These are phyloP conservation scores for Gadus macrocephalus DNA, from an alignment of 2,113 vertebrate genomes.

Conservation along the genomic window DNA sequence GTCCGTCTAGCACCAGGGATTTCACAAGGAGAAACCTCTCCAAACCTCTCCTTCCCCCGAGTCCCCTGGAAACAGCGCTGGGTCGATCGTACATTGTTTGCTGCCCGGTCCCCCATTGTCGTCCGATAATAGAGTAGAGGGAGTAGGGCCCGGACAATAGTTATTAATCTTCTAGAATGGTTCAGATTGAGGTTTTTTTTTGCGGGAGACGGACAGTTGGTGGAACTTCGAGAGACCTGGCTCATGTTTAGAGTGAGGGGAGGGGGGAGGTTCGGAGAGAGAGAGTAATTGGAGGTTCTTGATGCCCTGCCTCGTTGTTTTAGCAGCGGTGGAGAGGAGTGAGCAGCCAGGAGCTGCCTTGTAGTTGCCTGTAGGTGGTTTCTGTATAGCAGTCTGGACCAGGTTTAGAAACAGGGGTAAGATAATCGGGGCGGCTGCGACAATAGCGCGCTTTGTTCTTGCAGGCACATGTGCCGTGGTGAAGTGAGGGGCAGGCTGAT, in stretches of 20 bases:
- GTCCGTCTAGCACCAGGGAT: not conserved
- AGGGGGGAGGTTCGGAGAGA: no score
- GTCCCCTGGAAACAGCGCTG: not conserved
- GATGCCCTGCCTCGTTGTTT: no score
- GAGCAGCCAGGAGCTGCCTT: not conserved
- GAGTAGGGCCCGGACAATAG: no score
- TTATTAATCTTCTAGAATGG: no score
- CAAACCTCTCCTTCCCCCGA: not conserved
- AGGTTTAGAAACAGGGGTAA: not conserved
- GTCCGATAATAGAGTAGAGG: no score
- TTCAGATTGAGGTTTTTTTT: no score
- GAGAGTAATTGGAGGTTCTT: no score
- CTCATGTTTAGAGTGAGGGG: no score
- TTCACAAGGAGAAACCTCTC: not conserved
- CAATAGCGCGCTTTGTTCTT: constrained; percentile 25
- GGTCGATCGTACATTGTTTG: not conserved
- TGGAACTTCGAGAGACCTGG: no score
- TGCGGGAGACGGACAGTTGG: no score
- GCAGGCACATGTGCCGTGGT: constrained; percentile 13
- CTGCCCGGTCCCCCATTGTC: no score
- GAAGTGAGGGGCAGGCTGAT: constrained; percentile 7
- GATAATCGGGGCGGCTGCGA: constrained; percentile 6
- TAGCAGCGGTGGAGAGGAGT: not conserved
- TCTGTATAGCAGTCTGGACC: constrained; percentile 3
- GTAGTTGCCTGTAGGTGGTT: not conserved